Percentiles rank a stretch among this genome's conserved stretches.
Conservation (phyloP, 2,113 vertebrate species). For the Canis aureus region DNA sequence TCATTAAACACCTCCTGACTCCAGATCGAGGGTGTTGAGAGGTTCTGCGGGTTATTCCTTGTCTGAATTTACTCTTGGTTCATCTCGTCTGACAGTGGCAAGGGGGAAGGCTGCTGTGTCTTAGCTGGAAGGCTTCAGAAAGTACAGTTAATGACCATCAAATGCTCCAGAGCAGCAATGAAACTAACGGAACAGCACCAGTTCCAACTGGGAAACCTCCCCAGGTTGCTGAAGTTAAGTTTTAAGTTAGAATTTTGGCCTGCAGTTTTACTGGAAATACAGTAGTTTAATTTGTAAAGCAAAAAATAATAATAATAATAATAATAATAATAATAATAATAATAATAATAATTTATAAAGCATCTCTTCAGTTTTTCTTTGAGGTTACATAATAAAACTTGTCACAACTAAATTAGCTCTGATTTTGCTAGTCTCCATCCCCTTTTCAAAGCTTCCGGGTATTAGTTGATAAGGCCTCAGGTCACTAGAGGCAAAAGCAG, state of each 20-base stretch:
- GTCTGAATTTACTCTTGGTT: background rate
- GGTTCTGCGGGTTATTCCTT: background rate
- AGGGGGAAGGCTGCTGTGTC: background rate
- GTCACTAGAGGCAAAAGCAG: background rate
- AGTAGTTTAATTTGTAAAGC: background rate
- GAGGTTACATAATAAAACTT: background rate
- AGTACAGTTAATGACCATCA: background rate
- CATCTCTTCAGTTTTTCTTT: background rate
- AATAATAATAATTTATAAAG: background rate
- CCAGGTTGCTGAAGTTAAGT: constrained; percentile 57
- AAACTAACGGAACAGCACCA: background rate
- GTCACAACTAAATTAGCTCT: background rate
- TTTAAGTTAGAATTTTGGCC: constrained; percentile 66
- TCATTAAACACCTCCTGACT: background rate
- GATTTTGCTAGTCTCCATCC: background rate
- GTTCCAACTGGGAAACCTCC: constrained; percentile 10
- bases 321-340: no score
- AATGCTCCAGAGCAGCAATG: background rate
- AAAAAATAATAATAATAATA: no score
- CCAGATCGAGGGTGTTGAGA: background rate
- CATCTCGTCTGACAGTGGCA: background rate
- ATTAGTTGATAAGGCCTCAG: background rate
- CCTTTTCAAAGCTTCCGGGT: background rate
- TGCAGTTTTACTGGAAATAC: background rate
- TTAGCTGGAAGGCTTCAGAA: background rate